Percentiles rank a stretch among this genome's conserved stretches.
Conservation (phyloP, 2,888 invertebrate genomes). For the Drosophila buzzatii region DNA sequence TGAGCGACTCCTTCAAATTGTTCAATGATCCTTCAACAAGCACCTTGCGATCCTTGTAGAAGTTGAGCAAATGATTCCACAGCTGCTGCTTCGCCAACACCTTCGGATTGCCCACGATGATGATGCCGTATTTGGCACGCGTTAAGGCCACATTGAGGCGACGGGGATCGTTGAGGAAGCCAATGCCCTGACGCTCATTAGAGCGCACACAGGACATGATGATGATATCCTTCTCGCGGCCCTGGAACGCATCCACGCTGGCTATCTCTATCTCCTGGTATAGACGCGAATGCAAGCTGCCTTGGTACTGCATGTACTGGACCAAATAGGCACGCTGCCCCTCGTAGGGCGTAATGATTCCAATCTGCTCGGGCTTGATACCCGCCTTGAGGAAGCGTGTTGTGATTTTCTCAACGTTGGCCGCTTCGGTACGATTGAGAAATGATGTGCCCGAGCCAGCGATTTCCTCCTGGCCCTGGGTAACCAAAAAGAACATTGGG, state of each 20-base stretch:
- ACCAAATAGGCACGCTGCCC: conserved; percentile 98
- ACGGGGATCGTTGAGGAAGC: conserved; percentile 98
- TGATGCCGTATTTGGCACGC: conserved; percentile 98
- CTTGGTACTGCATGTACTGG: conserved; percentile 99
- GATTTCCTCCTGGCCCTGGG: conserved; percentile 99
- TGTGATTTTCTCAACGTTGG: conserved; percentile 98
- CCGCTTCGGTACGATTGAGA: conserved; percentile 98
- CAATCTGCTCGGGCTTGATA: conserved; percentile 98
- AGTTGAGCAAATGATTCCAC: conserved; percentile 98
- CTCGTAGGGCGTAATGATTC: conserved; percentile 99
- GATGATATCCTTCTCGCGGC: conserved; percentile 99
- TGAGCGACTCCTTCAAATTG: conserved; percentile 97
- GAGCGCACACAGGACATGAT: conserved; percentile 99
- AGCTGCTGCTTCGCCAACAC: conserved; percentile 98
- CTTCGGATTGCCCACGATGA: conserved; percentile 99
- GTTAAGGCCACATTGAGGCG: conserved; percentile 99
- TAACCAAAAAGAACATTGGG: conserved; percentile 99
- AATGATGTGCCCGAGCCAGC: conserved; percentile 99
- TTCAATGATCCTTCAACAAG: conserved; percentile 98
- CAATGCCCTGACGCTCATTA: conserved; percentile 98
- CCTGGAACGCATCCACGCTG: conserved; percentile 99
- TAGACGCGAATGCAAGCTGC: conserved; percentile 97
- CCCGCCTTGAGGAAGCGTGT: conserved; percentile 97
- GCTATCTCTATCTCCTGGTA: conserved; percentile 99
- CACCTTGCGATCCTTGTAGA: conserved; percentile 97